phyloP scores from a whole-genome alignment of 2,113 vertebrate species.

The Indri indri region DNA sequence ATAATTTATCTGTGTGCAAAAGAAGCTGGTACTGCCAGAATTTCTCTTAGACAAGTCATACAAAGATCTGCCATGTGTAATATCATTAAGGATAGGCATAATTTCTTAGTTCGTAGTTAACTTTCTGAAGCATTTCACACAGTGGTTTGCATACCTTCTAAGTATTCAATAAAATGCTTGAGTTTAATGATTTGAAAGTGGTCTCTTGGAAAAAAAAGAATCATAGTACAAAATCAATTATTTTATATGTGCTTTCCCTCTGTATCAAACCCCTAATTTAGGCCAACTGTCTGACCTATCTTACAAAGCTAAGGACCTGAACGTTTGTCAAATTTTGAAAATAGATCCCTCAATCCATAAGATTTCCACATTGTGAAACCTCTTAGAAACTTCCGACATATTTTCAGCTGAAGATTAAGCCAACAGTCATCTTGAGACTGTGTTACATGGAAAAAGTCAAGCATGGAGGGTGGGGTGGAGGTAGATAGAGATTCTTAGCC shows the following conservation, averaged over 20 bases:
- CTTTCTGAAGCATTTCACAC: conserved; percentile 28
- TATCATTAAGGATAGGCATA: neutral
- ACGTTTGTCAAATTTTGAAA: neutral
- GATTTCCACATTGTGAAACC: neutral
- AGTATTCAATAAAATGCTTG: neutral
- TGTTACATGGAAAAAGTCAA: neutral
- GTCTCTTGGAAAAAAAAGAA: neutral
- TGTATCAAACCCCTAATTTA: neutral
- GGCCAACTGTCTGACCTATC: neutral
- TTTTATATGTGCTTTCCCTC: neutral
- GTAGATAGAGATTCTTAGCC: neutral
- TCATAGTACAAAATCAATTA: neutral
- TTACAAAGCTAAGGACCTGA: neutral
- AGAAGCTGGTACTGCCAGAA: neutral
- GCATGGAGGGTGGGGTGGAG: neutral
- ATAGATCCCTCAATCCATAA: neutral
- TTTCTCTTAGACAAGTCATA: conserved; percentile 3
- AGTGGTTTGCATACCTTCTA: neutral
- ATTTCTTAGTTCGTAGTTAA: conserved; percentile 12
- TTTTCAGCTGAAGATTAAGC: neutral
- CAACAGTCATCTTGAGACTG: neutral
- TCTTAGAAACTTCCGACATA: neutral
- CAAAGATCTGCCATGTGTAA: neutral
- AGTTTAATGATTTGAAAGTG: conserved; percentile 15
- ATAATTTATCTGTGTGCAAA: neutral